Conservation (phyloP, 2,797 vertebrate genomes). For the Muscicapa striata region DNA sequence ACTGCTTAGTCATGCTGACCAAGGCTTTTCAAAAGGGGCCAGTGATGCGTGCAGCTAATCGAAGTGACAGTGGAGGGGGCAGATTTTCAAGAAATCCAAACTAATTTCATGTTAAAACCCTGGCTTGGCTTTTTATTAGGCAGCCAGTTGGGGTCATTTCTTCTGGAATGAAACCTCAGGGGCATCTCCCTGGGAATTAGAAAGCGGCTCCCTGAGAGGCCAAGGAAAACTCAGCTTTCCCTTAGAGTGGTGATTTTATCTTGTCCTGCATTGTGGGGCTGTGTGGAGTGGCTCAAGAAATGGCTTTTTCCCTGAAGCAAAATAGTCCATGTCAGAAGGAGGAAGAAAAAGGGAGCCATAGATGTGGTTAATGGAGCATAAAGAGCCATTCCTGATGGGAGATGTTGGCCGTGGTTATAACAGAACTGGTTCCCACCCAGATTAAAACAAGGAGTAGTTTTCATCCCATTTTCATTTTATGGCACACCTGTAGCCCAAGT, state of each 20-base stretch:
- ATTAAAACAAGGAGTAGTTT: not conserved
- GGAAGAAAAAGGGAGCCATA: not conserved
- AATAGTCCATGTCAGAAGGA: not conserved
- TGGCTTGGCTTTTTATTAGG: not conserved
- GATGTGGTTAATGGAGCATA: not conserved
- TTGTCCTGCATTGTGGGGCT: not conserved
- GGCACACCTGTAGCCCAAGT: not conserved
- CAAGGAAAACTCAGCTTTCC: not conserved
- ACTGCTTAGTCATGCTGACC: not conserved
- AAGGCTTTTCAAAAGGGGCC: not conserved
- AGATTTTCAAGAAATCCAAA: conserved; percentile 3
- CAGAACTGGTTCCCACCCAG: not conserved
- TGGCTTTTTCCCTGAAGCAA: not conserved
- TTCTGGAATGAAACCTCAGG: not conserved
- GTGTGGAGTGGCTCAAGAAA: not conserved
- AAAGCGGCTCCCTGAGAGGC: not conserved
- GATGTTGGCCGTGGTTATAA: not conserved
- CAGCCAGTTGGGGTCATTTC: not conserved
- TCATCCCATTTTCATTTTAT: not conserved
- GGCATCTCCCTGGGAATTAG: not conserved
- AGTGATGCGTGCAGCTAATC: not conserved
- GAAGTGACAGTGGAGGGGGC: not conserved
- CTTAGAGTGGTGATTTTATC: not conserved
- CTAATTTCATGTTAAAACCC: not conserved
- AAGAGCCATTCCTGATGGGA: not conserved